These are phyloP conservation scores for Wasmannia auropunctata DNA, from an alignment of 1,140 invertebrate species.

Conservation along the genomic window DNA sequence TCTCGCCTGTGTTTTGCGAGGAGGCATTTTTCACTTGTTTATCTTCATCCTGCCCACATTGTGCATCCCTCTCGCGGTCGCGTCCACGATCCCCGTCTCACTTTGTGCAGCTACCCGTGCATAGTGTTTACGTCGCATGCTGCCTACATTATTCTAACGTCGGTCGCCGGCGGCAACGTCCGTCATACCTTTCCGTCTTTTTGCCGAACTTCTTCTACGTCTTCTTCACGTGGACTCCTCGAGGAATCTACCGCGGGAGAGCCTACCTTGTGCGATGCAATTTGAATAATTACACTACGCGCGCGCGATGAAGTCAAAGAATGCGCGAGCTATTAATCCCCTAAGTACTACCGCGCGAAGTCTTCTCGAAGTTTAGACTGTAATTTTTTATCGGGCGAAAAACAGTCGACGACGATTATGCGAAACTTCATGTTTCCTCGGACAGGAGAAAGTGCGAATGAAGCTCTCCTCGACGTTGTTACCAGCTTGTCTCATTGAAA, in stretches of 20 bases:
- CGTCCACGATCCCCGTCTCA: neutral
- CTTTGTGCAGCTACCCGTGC: neutral
- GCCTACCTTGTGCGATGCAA: neutral
- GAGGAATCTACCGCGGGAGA: neutral
- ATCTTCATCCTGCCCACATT: constrained; percentile 1
- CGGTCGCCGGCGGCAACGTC: constrained; percentile 9
- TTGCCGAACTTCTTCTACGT: constrained; percentile 36
- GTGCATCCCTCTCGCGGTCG: neutral
- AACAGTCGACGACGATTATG: neutral
- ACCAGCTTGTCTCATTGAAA: constrained; percentile 13
- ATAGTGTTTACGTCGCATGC: constrained; percentile 12
- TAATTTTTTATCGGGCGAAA: constrained; percentile 9
- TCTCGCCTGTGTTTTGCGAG: constrained; percentile 7
- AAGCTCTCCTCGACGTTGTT: neutral
- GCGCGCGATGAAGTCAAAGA: constrained; percentile 23
- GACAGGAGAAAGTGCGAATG: constrained; percentile 18
- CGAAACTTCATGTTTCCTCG: constrained; percentile 8
- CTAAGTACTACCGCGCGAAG: neutral
- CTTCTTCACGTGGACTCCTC: constrained; percentile 5
- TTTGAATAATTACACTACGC: constrained; percentile 44
- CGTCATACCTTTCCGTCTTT: constrained; percentile 38
- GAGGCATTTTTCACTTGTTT: constrained; percentile 21
- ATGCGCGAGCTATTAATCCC: constrained; percentile 14
- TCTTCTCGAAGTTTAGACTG: neutral
- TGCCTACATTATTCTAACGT: constrained; percentile 37